Base-by-base conservation (phyloP, 2,888 invertebrate genomes). In the Leptura quadrifasciata region DNA sequence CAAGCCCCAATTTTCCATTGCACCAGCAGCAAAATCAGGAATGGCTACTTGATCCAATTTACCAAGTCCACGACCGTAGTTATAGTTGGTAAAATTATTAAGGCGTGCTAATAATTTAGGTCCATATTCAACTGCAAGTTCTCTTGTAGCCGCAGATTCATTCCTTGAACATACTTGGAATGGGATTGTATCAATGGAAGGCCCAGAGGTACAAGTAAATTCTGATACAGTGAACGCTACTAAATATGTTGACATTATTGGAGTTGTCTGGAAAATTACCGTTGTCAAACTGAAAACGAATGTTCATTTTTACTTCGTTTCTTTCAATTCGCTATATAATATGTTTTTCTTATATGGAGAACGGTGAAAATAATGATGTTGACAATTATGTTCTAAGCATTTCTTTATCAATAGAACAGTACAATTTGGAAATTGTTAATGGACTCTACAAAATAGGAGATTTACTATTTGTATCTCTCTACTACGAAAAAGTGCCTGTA, bases 1-100 rank as follows among this genome's bases (percentile, higher is more conserved):
- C 20, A 97, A 90, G 10, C 97, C 97, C 96, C 96, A 97, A 87
- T 97, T 97, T 87, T 96, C 96, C 96, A 97, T 96, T 67, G 96
- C 96, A 61, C 95, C 95, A 79, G 94, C 93, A 67, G 92, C 91
- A 87, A 96, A 96, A 86, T 96, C 95, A 0, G 95, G 94, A 75
- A 97, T 91, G 1, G 95, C 96, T 12, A 96, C 93, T 85, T 96
- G 93, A 85, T 96, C 95, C 88, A 96, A 91, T 86, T 96, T 96
- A 0, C 18, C 0, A 20, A 72, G 18, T 0, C 20, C 47, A n/a
- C 0, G 2, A 27, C 31, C 21, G 18, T 78, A 77, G n/a, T 90
- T 84, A n/a, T 91, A 85, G 0, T 87, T 91, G 81, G 95, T 92
- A 86, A 93, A 92, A 60, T 90, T 82, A 82, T 89, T 91, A 91